These are phyloP conservation scores for Tauraco erythrolophus DNA, from an alignment of 2,113 vertebrate species.

Conservation along the genomic window DNA sequence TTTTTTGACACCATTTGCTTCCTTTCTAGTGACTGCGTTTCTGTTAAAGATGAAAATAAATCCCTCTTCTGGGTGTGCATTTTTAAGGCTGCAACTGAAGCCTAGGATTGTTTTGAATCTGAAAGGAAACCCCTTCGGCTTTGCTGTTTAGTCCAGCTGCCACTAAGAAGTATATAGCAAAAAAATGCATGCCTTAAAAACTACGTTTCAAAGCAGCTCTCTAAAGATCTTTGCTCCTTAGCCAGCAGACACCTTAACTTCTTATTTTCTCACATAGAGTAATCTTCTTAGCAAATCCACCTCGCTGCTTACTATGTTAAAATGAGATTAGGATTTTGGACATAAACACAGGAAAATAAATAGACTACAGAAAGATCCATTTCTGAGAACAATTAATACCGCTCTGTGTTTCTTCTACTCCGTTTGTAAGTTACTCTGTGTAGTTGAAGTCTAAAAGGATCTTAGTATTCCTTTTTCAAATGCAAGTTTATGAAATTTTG, in stretches of 20 bases:
- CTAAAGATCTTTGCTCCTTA: neutral
- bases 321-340: conserved; percentile 11
- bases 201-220: neutral
- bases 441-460: neutral
- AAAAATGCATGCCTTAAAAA: neutral
- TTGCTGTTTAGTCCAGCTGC: neutral
- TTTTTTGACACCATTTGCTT: neutral
- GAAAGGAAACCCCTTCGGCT: neutral
- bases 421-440: neutral
- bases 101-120: neutral
- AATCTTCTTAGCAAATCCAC: neutral
- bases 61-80: neutral
- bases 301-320: neutral
- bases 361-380: neutral
- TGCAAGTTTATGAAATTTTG: neutral
- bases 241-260: neutral
- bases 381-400: neutral
- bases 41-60: neutral
- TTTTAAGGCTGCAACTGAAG: neutral
- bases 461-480: neutral
- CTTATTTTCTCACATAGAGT: neutral
- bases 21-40: neutral
- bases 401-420: neutral
- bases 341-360: neutral
- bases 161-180: neutral